Evolutionary conservation across 2,113 vertebrate species (phyloP).

Genomic region (Catharus fuscescens): DNA sequence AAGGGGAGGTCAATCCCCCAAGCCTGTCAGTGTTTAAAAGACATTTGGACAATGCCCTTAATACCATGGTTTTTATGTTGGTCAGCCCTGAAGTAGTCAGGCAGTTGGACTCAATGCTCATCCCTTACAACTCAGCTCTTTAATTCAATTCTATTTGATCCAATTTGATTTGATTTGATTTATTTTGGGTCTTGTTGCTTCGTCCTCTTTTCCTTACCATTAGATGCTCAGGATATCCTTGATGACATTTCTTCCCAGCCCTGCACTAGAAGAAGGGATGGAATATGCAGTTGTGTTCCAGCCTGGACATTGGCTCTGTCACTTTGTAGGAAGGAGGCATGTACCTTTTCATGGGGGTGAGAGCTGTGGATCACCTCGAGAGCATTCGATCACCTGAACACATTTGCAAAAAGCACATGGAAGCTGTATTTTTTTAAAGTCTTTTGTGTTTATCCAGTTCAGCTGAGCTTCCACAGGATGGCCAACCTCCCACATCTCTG

Average conservation of each 20-base stretch:
- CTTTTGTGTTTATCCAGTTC: not conserved
- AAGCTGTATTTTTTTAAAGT: not conserved
- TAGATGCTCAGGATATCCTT: not conserved
- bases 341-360: not conserved
- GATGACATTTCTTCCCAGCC: not conserved
- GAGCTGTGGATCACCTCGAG: not conserved
- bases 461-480: not conserved
- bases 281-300: not conserved
- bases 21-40: not conserved
- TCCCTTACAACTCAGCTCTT: not conserved
- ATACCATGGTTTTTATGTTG: not conserved
- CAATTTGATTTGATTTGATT: not conserved
- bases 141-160: not conserved
- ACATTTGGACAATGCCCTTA: not conserved
- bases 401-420: not conserved
- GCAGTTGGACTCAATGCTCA: not conserved
- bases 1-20: not conserved
- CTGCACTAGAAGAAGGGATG: not conserved
- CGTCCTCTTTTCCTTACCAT: not conserved
- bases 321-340: not conserved
- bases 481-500: not conserved
- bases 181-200: not conserved
- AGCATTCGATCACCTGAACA: not conserved
- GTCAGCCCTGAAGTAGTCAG: not conserved
- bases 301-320: not conserved